Base-by-base conservation (phyloP, 1,140 invertebrate genomes). In the Nasonia longicornis region DNA sequence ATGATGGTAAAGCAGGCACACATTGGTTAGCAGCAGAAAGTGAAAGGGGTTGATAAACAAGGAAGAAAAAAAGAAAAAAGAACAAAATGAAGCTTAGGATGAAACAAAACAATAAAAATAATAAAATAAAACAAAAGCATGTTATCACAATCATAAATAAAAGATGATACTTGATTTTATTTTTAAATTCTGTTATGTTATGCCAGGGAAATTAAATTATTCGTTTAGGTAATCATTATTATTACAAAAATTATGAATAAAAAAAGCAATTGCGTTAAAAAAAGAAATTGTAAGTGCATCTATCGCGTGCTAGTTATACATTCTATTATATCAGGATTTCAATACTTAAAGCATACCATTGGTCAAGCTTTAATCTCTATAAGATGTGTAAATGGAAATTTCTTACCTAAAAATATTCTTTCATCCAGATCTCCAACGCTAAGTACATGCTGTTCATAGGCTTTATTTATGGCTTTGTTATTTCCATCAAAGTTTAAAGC, bases 371-470 rank as follows among this genome's bases (percentile, higher is more conserved):
- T 69, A 52, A 63, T 58, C 35, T 58, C 3, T 58, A 58, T 16
- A 3, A 58, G n/a, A 20, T 48, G 2, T 48, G 1, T 14, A 76
- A 79, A 81, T 38, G 26, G 74, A 81, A 84, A 67, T 70, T 29
- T 83, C 91, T 92, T 92, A 95, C 95, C 94, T 89, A 96, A 92
- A 91, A 99, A 97, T 87, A 99, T 97, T 87, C 97, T 93, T 91
- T 99, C 98, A 88, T 99, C 98, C 90, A 99, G 98, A 91, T 99
- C 97, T 6, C 97, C 97, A 76, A 96, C 95, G 88, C 94, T 97
- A 16, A 98, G 90, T 58, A 99, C 95, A 90, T 96, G 96, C 83
- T 96, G 95, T 89, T 99, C 98, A 88, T 99, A 99, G 35, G 94
- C 91, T 88, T 95, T 96, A 84, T 96, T 97, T 66, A 99, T 91